A percentile compares a stretch with the other conserved stretches of the same genome.
These are phyloP conservation scores for Microplitis demolitor DNA, from an alignment of 1,140 invertebrate species.

Conservation along the genomic window DNA sequence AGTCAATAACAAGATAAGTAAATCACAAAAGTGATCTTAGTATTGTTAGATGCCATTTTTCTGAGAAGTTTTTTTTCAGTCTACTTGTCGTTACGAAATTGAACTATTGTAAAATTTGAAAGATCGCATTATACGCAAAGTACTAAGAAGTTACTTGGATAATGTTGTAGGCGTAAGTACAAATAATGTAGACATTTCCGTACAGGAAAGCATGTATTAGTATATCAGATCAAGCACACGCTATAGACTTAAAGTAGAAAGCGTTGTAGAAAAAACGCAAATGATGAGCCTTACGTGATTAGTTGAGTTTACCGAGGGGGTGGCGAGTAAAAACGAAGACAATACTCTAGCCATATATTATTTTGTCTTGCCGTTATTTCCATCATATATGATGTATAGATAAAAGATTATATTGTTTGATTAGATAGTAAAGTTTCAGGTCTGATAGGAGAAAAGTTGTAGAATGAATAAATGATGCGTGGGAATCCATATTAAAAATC, in stretches of 20 bases:
- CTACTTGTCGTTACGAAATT: not conserved
- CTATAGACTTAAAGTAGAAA: constrained; percentile 39
- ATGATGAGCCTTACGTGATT: constrained; percentile 40
- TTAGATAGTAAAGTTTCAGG: not conserved
- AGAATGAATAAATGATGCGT: not conserved
- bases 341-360: constrained; percentile 19
- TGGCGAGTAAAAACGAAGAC: constrained; percentile 35
- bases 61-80: no score
- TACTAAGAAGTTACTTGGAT: not conserved
- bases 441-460: not conserved
- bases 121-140: no score
- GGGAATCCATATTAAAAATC: constrained; percentile 1
- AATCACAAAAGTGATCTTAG: no score
- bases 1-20: no score
- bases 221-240: constrained; percentile 62
- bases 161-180: constrained; percentile 37
- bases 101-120: not conserved
- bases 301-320: constrained; percentile 35
- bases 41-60: no score
- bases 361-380: not conserved
- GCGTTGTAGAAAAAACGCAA: constrained; percentile 44
- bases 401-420: not conserved
- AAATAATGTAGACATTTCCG: constrained; percentile 61
- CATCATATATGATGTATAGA: not conserved
- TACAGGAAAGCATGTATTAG: constrained; percentile 62